A percentile compares a stretch with the other conserved stretches of the same genome.
Evolutionary conservation across 2,888 invertebrate genomes (phyloP).

Genomic region (Andrena trimmerana): DNA sequence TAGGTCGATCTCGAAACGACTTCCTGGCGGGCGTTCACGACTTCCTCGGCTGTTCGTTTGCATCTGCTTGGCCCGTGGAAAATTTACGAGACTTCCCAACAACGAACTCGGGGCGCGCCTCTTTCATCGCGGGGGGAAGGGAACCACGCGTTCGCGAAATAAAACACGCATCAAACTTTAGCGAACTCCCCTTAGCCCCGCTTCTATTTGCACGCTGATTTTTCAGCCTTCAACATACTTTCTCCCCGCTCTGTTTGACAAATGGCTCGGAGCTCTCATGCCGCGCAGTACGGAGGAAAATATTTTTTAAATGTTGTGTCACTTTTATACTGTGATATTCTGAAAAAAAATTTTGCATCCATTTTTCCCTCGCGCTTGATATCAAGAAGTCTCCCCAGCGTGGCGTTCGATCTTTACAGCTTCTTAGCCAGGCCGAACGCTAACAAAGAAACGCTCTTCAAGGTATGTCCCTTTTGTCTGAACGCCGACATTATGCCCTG

Average conservation of each 20-base stretch:
- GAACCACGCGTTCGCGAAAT: background rate
- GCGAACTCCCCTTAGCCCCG: background rate
- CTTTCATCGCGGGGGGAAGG: background rate
- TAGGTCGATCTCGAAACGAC: constrained; percentile 66
- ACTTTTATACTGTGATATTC: too few relatives aligned
- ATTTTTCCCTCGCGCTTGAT: constrained; percentile 9
- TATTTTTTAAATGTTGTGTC: too few relatives aligned
- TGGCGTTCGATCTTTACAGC: constrained; percentile 22
- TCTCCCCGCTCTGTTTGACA: constrained; percentile 1
- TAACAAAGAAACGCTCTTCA: constrained; percentile 43
- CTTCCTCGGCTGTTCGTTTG: constrained; percentile 13
- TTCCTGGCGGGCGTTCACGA: constrained; percentile 46
- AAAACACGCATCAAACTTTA: background rate
- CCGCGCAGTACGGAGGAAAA: background rate
- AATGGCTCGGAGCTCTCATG: background rate
- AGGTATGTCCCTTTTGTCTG: constrained; percentile 49
- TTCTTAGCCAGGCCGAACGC: background rate
- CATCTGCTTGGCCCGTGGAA: background rate
- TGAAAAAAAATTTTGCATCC: background rate
- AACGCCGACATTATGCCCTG: constrained; percentile 59
- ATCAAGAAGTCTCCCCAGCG: constrained; percentile 29
- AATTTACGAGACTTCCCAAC: constrained; percentile 49
- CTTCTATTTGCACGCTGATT: constrained; percentile 1
- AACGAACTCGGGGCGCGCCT: constrained; percentile 21
- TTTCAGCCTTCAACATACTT: background rate